Base-by-base conservation (phyloP, 2,888 invertebrate genomes). In the Sarcophaga caerulescens region DNA sequence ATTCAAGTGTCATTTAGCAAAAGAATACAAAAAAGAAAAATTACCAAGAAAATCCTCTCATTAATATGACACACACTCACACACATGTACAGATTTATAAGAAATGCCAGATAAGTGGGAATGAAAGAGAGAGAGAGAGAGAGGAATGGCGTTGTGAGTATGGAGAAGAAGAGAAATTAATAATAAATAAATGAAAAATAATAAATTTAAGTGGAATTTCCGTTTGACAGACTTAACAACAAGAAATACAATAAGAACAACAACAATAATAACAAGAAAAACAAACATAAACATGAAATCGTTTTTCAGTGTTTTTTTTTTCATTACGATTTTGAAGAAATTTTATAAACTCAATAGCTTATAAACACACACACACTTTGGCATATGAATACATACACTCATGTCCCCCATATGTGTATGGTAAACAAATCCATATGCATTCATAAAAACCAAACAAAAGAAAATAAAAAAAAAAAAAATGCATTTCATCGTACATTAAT, bases 131-230 rank as follows among this genome's bases (percentile, higher is more conserved):
- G 59, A 44, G 19, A 77, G 59, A 62, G 62, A 12, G 63, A 65
- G 73, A 17, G 23, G 35, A 71, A 73, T 59, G 2, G 6, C 35
- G 1, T 35, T 35, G 35, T 35, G 35, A 35, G 6, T 35, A 65
- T 52, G 17, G 65, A 47, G 57, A 65, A 79, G 19, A 71, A 71
- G 52, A 74, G 52, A 68, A 60, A 68, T 73, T 66, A 79, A 69
- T 59, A 77, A 81, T 76, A 81, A 44, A n/a, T 60, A 60, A 45
- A 44, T 68, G 60, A 63, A 71, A 23, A 70, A 45, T 47, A 68
- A 71, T 44, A 65, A 52, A 76, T 80, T 84, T 76, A 84, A 80
- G 84, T 84, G 84, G 76, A 84, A 84, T 84, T 84, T 84, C 84
- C 84, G 84, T 80, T 84, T 80, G 69, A 47, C 75, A 73, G 66